Percentiles rank a stretch among this genome's conserved stretches.
These are phyloP conservation scores for Drosophila limbata DNA, from an alignment of 2,888 invertebrate species.

Conservation along the genomic window DNA sequence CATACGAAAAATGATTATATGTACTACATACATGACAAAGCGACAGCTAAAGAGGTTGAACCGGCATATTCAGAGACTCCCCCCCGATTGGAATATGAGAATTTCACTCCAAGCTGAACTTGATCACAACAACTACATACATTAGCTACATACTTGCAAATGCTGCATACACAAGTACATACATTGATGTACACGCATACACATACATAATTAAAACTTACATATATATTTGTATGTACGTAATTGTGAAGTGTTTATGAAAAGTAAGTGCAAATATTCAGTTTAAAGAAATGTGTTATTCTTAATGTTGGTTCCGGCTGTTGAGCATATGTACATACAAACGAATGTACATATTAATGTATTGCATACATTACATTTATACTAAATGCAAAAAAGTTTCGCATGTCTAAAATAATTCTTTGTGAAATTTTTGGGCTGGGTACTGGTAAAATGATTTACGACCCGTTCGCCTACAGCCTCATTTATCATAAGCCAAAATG, in stretches of 20 bases:
- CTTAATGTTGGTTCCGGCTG: neutral
- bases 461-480: constrained; percentile 53
- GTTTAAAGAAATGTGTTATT: neutral
- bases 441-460: constrained; percentile 59
- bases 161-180: neutral
- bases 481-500: constrained; percentile 66
- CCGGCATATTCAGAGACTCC: constrained; percentile 9
- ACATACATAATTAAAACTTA: neutral
- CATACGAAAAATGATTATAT: neutral
- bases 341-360: neutral
- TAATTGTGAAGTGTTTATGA: neutral
- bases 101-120: constrained; percentile 18
- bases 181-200: neutral
- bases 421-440: constrained; percentile 32
- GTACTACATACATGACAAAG: constrained; percentile 37
- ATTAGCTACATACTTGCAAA: constrained; percentile 1
- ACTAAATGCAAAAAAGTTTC: constrained; percentile 28
- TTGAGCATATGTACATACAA: constrained; percentile 11
- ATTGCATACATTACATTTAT: neutral
- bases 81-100: neutral
- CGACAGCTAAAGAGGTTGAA: constrained; percentile 32
- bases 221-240: neutral
- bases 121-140: constrained; percentile 25
- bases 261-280: neutral
- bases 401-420: constrained; percentile 37